Evolutionary conservation across 2,888 invertebrate genomes (phyloP), one percentile per base, ranked within the genome.

Genomic region (Nomada fabriciana): DNA sequence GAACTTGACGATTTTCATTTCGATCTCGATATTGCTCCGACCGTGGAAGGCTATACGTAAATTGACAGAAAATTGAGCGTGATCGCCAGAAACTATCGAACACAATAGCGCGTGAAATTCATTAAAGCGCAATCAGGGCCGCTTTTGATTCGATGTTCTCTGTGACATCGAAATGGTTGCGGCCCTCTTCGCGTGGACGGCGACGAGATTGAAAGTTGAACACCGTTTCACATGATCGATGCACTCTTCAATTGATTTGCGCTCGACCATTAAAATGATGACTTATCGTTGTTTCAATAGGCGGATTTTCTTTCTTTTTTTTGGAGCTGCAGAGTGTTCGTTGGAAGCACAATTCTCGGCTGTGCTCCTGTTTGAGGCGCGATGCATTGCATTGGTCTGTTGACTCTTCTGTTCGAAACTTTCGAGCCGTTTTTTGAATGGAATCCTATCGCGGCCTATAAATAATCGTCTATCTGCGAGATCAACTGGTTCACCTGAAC

Each of bases 71-170:
- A 43, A 10, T 25, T 0, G 2, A 20, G 20, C 47, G 60, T 18
- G 4, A 20, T 42, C 25, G n/a, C 4, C 20, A n/a, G 65, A 71
- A 61, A 65, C 67, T 47, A 63, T 61, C 52, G 23, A 10, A 15
- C 67, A 52, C 73, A 63, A 63, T 60, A 55, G 11, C 76, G 76
- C 43, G 82, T 60, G 82, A 81, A 81, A 73, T 80, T 80, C 80
- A 80, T 80, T 80, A 73, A 25, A 80, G 63, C 57, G n/a, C 50
- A 23, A n/a, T 50, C 23, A 4, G 60, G 11, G 10, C 50, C 42
- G 43, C 80, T 61, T 72, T 80, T 72, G 65, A 72, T 61, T 57
- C 71, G 20, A 18, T 13, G 18, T 1, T 2, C 18, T n/a, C 64
- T 43, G 20, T 80, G 67, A 29, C 36, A 25, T 61, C 50, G 67